Evolutionary conservation across 1,140 invertebrate species (phyloP).

Genomic region (Drosophila truncata): DNA sequence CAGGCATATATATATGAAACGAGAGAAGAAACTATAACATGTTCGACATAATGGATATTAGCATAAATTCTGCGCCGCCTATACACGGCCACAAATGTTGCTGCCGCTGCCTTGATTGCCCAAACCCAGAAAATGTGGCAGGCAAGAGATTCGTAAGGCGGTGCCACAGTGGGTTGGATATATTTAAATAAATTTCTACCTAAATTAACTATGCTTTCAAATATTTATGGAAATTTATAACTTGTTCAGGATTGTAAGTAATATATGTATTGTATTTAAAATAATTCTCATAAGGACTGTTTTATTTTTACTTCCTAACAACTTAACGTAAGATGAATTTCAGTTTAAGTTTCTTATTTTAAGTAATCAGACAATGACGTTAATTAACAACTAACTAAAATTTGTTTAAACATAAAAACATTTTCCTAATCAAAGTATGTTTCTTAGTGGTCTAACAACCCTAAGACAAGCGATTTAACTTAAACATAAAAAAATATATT

Average conservation of each 20-base stretch:
- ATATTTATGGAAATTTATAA: background rate
- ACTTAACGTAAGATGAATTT: background rate
- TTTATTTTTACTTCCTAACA: background rate
- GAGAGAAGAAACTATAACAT: conserved; percentile 76
- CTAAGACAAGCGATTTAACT: background rate
- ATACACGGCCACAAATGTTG: conserved; percentile 69
- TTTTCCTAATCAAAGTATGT: background rate
- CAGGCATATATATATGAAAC: conserved; percentile 21
- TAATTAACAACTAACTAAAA: background rate
- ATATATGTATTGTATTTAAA: no score
- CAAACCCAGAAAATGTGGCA: conserved; percentile 70
- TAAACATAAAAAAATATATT: background rate
- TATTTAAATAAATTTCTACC: background rate
- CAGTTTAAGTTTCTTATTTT: background rate
- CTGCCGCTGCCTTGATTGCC: conserved; percentile 67
- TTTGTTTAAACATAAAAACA: background rate
- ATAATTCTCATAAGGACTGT: background rate
- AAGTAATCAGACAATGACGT: fast-evolving
- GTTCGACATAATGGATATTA: conserved; percentile 84
- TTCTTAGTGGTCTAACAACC: background rate
- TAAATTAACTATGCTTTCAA: no score
- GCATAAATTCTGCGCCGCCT: conserved; percentile 74
- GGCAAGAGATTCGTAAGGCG: conserved; percentile 62
- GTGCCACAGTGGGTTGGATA: conserved; percentile 15
- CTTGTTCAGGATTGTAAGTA: background rate